Percentiles rank a stretch among this genome's conserved stretches.
These are phyloP conservation scores for Euleptes europaea DNA, from an alignment of 2,113 vertebrate species.

Conservation along the genomic window DNA sequence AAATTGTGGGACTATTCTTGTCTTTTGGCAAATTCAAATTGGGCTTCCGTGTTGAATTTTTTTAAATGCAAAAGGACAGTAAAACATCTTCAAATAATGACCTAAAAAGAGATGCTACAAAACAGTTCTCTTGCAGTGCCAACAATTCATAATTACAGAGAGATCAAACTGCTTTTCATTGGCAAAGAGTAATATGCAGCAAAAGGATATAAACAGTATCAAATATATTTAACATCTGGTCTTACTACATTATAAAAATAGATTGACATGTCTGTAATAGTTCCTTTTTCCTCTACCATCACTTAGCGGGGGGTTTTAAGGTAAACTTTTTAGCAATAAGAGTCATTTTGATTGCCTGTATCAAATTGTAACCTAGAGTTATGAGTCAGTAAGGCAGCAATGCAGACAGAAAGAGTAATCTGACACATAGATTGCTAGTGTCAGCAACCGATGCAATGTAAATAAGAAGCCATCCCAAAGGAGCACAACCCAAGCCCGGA, in stretches of 20 bases:
- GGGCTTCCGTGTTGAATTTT: background rate
- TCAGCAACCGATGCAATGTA: background rate
- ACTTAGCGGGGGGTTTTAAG: background rate
- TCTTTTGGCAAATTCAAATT: background rate
- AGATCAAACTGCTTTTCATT: slow-evolving; percentile 39
- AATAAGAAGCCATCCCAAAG: background rate
- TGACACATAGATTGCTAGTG: background rate
- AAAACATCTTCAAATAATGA: background rate
- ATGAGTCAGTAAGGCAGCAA: background rate
- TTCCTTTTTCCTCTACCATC: slow-evolving; percentile 6
- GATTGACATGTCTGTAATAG: background rate
- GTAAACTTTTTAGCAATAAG: background rate
- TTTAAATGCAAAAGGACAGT: background rate
- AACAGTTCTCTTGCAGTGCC: background rate
- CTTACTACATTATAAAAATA: slow-evolving; percentile 8
- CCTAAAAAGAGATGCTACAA: background rate
- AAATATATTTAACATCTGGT: slow-evolving; percentile 21
- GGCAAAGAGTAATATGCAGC: slow-evolving; percentile 18
- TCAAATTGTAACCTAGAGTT: background rate
- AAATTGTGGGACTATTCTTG: background rate
- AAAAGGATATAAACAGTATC: slow-evolving; percentile 27
- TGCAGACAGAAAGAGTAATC: background rate
- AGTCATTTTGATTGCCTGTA: background rate
- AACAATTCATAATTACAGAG: slow-evolving; percentile 38
- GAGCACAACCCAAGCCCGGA: background rate